Conservation (phyloP, 1,140 invertebrate species). For the Lysiphlebus fabarum region DNA sequence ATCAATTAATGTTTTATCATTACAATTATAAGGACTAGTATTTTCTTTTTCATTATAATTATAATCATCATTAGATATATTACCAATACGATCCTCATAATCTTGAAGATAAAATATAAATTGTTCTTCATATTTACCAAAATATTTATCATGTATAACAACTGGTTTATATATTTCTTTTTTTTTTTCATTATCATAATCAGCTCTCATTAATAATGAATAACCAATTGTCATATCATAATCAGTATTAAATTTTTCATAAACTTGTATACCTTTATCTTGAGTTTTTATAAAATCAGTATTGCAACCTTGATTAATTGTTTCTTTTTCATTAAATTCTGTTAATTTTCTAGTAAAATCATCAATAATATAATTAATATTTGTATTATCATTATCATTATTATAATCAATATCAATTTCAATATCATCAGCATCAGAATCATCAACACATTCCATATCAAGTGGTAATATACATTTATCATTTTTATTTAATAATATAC, state of each 20-base stretch:
- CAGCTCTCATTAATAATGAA: conserved; percentile 33
- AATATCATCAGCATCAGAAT: conserved; percentile 39
- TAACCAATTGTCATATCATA: conserved; percentile 45
- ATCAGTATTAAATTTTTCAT: conserved; percentile 35
- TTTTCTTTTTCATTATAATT: conserved; percentile 13
- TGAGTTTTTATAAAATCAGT: conserved; percentile 17
- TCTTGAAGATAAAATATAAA: conserved; percentile 43
- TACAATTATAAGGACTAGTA: conserved; percentile 27
- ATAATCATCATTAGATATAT: conserved; percentile 27
- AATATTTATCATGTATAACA: conserved; percentile 27
- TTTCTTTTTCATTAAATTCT: conserved; percentile 23
- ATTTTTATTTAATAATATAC: conserved; percentile 12
- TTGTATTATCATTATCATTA: conserved; percentile 21
- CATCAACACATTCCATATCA: conserved; percentile 46
- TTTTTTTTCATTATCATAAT: conserved; percentile 24
- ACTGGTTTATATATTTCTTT: conserved; percentile 21
- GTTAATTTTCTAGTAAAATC: conserved; percentile 12
- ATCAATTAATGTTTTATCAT: conserved; percentile 40
- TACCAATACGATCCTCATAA: conserved; percentile 35
- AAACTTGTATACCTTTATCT: conserved; percentile 37
- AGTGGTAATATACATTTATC: conserved; percentile 27
- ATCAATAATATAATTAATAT: conserved; percentile 8
- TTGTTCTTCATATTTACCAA: conserved; percentile 45
- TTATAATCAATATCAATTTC: conserved; percentile 28
- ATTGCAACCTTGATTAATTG: conserved; percentile 25